Conservation (phyloP, 2,888 invertebrate genomes). For the Eupithecia dodoneata region DNA sequence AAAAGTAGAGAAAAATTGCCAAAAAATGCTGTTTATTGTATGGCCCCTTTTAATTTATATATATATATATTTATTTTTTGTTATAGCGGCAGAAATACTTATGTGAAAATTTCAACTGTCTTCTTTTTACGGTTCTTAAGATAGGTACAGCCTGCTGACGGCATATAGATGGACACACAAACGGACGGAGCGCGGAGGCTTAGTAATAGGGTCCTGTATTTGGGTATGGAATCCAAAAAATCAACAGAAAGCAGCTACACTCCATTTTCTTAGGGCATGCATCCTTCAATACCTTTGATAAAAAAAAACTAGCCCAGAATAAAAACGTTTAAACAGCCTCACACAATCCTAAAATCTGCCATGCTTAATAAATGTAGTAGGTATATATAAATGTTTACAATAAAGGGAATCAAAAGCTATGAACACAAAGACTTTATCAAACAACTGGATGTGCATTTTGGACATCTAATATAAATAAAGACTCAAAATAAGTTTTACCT, state of each 20-base stretch:
- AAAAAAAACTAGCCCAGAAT: conserved; percentile 16
- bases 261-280: conserved; percentile 31
- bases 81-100: no score
- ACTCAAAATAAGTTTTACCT: conserved; percentile 38
- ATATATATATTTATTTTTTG: no score
- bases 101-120: no score
- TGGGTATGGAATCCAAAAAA: neutral
- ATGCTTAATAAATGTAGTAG: conserved; percentile 14
- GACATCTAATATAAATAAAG: neutral
- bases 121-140: no score
- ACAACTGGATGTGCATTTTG: conserved; percentile 17
- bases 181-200: no score
- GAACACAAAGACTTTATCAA: conserved; percentile 69
- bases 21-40: no score
- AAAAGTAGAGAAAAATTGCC: no score
- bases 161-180: no score
- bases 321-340: conserved; percentile 18
- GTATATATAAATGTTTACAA: conserved; percentile 21
- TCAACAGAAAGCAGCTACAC: conserved; percentile 17
- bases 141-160: no score
- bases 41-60: no score
- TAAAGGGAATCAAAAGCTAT: conserved; percentile 63
- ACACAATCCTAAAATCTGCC: conserved; percentile 25
- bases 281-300: conserved; percentile 9
- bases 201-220: no score